Evolutionary conservation across 2,113 vertebrate genomes (phyloP), one percentile per base, ranked within the genome.

Genomic region (Burhinus oedicnemus): DNA sequence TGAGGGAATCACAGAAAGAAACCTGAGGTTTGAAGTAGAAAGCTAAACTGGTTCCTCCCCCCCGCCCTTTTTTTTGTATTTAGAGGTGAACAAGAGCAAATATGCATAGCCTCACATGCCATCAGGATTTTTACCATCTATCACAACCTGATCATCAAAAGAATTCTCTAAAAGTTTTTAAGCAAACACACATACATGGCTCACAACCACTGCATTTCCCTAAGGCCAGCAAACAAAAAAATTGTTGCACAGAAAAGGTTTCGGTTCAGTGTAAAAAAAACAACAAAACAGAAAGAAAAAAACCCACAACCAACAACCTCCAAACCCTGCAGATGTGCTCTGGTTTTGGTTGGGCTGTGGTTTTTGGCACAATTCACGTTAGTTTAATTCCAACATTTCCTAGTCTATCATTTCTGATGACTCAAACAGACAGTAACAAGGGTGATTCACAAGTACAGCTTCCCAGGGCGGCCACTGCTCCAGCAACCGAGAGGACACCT

Each of bases 391-490:
- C 69, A 89, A 30, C 70, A 38, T 80, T 94, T 91, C 87, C 89
- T 93, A 74, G 68, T 93, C 61, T 93, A 79, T 94, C 30, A 60
- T 95, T 91, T 93, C 55, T 83, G 76, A 83, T 96, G 93, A 91
- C 30, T 97, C 91, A 91, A 45, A 2, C 25, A 69, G 81, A 92
- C 44, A 23, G 54, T 36, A 90, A 83, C 52, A 29, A 36, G 55
- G 40, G 69, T 95, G 91, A 70, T 44, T 83, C 69, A 81, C 74
- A 72, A 38, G 54, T 38, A 51, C n/a, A 76, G 29, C 38, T 65
- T 82, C 71, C 80, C 74, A 7, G 25, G 40, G 72, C 52, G 80
- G 93, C 49, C 40, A 30, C 36, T 29, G 57, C 40, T 83, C 36
- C 60, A 57, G 3, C 19, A 69, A 38, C 44, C 1, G 1, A 52